These are phyloP conservation scores for Chaetops frenatus DNA, from an alignment of 2,113 vertebrate genomes.

Conservation along the genomic window DNA sequence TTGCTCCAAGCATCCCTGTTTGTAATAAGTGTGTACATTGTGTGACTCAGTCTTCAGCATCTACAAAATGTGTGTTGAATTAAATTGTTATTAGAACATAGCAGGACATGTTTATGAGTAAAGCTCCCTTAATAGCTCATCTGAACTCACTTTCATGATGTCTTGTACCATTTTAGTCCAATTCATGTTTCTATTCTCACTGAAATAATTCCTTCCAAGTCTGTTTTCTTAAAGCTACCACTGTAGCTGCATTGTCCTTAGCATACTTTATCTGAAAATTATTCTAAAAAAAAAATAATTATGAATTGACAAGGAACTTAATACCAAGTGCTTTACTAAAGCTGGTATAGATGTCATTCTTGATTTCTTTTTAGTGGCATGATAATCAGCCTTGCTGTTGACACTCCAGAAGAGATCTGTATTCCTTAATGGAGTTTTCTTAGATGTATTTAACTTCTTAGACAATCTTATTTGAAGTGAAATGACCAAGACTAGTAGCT, in stretches of 20 bases:
- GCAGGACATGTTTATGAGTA: conserved; percentile 60
- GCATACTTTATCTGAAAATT: background rate
- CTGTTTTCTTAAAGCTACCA: background rate
- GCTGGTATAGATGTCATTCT: background rate
- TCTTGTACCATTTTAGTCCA: conserved; percentile 41
- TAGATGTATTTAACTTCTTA: background rate
- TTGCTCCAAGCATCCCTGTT: conserved; percentile 52
- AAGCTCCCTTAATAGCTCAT: conserved; percentile 59
- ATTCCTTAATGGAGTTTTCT: background rate
- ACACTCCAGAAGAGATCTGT: background rate
- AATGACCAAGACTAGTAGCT: background rate
- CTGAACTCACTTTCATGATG: conserved; percentile 59
- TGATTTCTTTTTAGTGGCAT: background rate
- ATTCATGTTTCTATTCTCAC: conserved; percentile 38
- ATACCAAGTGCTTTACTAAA: background rate
- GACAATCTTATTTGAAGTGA: background rate
- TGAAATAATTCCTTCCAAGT: conserved; percentile 38
- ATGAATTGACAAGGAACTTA: background rate
- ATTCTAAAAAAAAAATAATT: background rate
- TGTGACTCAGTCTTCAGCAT: conserved; percentile 39
- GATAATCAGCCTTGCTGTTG: background rate
- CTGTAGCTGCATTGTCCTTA: background rate
- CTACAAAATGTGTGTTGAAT: conserved; percentile 69
- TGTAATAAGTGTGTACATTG: conserved; percentile 40
- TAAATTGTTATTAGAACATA: conserved; percentile 68